Evolutionary conservation across 2,113 vertebrate species (phyloP), one percentile per base, ranked within the genome.

Genomic region (Pyrgilauda ruficollis): DNA sequence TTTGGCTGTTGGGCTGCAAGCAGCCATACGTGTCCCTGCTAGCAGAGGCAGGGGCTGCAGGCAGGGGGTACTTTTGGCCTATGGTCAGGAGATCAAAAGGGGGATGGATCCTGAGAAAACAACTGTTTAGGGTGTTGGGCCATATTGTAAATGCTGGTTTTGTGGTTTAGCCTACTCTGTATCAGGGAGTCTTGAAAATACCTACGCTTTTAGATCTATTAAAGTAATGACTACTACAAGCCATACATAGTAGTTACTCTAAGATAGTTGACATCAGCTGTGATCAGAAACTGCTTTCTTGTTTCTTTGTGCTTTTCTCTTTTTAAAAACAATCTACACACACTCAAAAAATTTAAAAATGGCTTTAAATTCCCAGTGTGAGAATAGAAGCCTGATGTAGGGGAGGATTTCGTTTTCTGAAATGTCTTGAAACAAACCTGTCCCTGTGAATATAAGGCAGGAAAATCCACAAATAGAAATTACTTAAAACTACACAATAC

Each of bases 21-120:
- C 53, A 76, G 50, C 24, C 2, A 0, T 13, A 0, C 1, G 3
- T 55, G 13, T 41, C 5, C 1, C 20, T 28, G 84, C 58, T 39
- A 30, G 64, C 76, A 77, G 67, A 19, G 49, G 56, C 62, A 16
- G 12, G 26, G n/a, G n/a, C 63, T n/a, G 63, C 43, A 59, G 70
- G 39, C 56, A 50, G 19, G 1, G 5, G 24, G 35, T 55, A 21
- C 43, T 55, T 88, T 15, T 66, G 67, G 26, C 47, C 20, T 12
- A 2, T 3, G 53, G 15, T 9, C 59, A 35, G 70, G 47, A 68
- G 30, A 43, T 7, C 33, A 35, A 10, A 37, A 70, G 13, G 26
- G 49, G 86, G 27, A 16, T 20, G 14, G 28, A 69, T 75, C 61
- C 52, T 18, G 24, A 82, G 66, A 77, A 81, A 77, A 73, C 20